Evolutionary conservation across 2,888 invertebrate genomes (phyloP), one percentile per base, ranked within the genome.

Genomic region (Eupithecia subumbrata): DNA sequence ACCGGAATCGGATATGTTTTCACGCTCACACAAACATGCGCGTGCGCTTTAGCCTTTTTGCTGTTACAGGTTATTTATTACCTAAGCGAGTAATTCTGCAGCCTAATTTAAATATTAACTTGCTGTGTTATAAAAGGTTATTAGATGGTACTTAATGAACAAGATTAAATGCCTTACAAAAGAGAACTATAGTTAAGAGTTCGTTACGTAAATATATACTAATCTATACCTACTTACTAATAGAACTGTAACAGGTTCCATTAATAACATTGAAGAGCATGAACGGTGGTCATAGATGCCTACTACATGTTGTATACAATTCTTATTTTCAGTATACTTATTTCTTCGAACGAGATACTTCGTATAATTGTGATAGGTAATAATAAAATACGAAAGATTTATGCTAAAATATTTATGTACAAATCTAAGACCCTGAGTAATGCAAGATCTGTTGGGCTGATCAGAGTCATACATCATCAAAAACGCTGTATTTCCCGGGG

Each of bases 1-100:
- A 37, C 76, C 78, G 76, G 78, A 78, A 78, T 76, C 71, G 75
- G 78, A 78, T 78, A 74, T 72, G 22, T 69, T 43, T 69, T 43
- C n/a, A 25, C 71, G 63, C 73, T 68, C 43, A 69, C 56, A 74
- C 68, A 69, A 67, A 67, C 37, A 71, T 68, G 60, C 60, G 37
- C 48, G 22, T 72, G 64, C 70, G 67, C 71, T 69, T 73, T 48
- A 71, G 71, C 63, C 40, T 76, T 71, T 74, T 76, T 76, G 68
- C 68, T 22, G 37, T 63, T 34, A 43, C 63, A 43, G 14, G 68
- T 71, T 73, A 22, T 66, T 71, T 73, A 22, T 66, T 76, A 76
- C 73, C 70, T 76, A 76, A 70, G 37, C 48, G 40, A 72, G n/a
- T n/a, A 22, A 56, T 56, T 22, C 30, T 34, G 16, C 14, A 30